Evolutionary conservation across 2,113 vertebrate species (phyloP).

Genomic region (Cyanoderma ruficeps): DNA sequence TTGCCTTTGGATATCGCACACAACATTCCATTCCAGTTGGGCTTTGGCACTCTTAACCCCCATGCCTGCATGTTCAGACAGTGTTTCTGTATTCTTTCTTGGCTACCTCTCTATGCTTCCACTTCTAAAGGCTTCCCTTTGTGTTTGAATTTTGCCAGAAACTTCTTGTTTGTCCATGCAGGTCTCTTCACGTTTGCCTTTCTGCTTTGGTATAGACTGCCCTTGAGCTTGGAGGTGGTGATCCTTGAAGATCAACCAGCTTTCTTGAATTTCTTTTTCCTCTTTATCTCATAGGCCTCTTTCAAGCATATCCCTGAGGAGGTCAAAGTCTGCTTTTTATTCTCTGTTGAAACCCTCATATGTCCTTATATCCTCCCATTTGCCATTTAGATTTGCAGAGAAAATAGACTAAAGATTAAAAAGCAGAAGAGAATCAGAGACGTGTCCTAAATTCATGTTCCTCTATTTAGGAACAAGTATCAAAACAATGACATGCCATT

Average conservation of each 20-base stretch:
- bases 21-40: background rate
- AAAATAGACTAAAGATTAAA: background rate
- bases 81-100: background rate
- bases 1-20: background rate
- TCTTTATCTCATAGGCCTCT: background rate
- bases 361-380: background rate
- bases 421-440: background rate
- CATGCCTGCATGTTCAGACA: background rate
- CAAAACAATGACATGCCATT: background rate
- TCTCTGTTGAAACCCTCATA: background rate
- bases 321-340: background rate
- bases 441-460: background rate
- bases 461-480: background rate
- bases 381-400: background rate
- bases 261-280: background rate
- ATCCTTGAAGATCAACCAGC: background rate
- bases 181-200: rapidly evolving
- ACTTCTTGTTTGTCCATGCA: background rate
- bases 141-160: background rate
- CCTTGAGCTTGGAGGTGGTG: background rate
- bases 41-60: background rate
- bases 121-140: background rate
- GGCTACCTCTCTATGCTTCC: background rate
- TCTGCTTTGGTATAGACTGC: background rate
- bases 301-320: background rate